Base-by-base conservation (phyloP, 1,140 invertebrate species). In the Solenopsis invicta region DNA sequence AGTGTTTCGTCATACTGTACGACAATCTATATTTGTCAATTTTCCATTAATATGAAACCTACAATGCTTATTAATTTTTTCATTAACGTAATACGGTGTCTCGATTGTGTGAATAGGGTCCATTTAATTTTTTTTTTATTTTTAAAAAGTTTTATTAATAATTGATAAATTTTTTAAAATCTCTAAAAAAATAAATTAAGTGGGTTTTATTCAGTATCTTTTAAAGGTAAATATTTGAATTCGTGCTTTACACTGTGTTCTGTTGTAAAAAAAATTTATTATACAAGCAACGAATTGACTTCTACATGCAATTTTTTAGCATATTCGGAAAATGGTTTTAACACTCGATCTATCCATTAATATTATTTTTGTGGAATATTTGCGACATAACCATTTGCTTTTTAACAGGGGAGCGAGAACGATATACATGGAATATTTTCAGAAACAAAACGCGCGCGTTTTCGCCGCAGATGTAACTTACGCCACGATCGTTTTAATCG, bases 401-500 rank as follows among this genome's bases (percentile, higher is more conserved):
- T 54, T 4, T 13, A 16, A 13, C 21, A 0, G 16, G 5, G 4
- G 5, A 29, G 21, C n/a, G 29, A 18, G 12, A 41, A 34, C 29
- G 54, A 34, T 78, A 24, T n/a, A 41, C 16, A 5, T 52, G 48
- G 21, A 71, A 84, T 50, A 74, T 74, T 82, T 74, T 34, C 12
- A 34, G 41, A 29, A 75, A 75, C 29, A 74, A 75, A 82, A 61
- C 29, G 69, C n/a, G 34, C 13, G 9, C 48, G 41, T 59, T 82
- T 50, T 61, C n/a, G 41, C 29, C 9, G 18, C 12, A 18, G 29
- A 84, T 50, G 59, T 34, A 84, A 74, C 69, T 84, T 84, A 75
- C 54, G n/a, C 41, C 34, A 37, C 62, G 77, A 67, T 84, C 45
- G 41, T 84, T 84, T 84, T 74, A 84, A 84, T 84, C 54, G 80